Conservation (phyloP, 1,140 invertebrate species). For the Vanessa tameamea region DNA sequence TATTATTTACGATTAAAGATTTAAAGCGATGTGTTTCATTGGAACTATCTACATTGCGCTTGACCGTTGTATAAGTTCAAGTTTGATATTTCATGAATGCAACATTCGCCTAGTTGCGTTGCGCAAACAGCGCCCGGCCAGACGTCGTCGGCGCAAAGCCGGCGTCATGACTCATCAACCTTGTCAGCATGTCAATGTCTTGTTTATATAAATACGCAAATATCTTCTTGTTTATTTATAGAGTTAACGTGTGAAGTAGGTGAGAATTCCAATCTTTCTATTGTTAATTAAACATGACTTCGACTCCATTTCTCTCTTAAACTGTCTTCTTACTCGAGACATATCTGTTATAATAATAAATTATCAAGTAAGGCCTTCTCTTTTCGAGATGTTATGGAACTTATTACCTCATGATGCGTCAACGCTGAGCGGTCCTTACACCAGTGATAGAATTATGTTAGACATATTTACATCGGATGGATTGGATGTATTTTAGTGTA, state of each 20-base stretch:
- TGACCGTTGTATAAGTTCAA: conserved; percentile 62
- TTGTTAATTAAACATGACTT: conserved; percentile 49
- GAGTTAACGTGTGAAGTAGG: conserved; percentile 46
- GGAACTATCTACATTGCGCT: conserved; percentile 31
- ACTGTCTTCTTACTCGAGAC: background rate
- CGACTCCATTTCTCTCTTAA: conserved; percentile 31
- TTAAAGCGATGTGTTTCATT: background rate
- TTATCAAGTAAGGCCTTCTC: conserved; percentile 19
- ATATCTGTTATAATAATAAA: background rate
- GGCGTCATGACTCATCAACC: conserved; percentile 68
- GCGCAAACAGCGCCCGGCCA: conserved; percentile 48
- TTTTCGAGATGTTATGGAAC: no score
- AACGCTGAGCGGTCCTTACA: no score
- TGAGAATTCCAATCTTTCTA: conserved; percentile 49
- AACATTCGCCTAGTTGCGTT: conserved; percentile 42
- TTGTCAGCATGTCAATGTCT: conserved; percentile 61
- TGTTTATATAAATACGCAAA: conserved; percentile 62
- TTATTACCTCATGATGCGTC: no score
- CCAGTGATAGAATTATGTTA: no score
- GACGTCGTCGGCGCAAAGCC: conserved; percentile 42
- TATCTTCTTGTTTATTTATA: conserved; percentile 62
- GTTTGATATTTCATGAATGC: conserved; percentile 48
- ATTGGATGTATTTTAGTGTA: no score
- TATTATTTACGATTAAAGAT: background rate
- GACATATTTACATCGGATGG: no score